These are phyloP conservation scores for Pelobates cultripes DNA, from an alignment of 2,797 vertebrate genomes.

Conservation along the genomic window DNA sequence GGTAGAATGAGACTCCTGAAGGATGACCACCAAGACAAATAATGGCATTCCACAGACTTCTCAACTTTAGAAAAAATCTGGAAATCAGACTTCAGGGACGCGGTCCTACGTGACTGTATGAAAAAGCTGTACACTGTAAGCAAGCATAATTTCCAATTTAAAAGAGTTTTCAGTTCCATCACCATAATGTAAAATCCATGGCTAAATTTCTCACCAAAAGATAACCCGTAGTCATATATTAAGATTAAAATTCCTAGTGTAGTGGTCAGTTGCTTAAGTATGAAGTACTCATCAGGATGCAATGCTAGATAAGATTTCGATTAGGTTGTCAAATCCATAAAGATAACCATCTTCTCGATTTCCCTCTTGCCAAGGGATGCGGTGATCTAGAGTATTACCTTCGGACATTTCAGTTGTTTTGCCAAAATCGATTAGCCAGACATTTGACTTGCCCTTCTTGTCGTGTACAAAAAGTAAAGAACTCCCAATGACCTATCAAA, in stretches of 20 bases:
- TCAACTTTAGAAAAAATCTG: neutral
- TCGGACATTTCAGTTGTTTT: constrained; percentile 89
- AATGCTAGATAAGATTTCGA: constrained; percentile 76
- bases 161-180: constrained; percentile 43
- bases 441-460: constrained; percentile 82
- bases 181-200: constrained; percentile 48
- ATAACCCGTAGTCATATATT: constrained; percentile 21
- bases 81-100: neutral
- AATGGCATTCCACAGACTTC: no score
- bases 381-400: constrained; percentile 85
- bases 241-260: constrained; percentile 40
- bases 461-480: constrained; percentile 97
- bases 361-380: constrained; percentile 91
- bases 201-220: constrained; percentile 3
- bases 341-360: constrained; percentile 97
- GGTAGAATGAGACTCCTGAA: no score
- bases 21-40: no score
- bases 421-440: constrained; percentile 98
- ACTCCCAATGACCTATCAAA: constrained; percentile 91
- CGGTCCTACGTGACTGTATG: neutral
- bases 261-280: constrained; percentile 42
- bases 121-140: constrained; percentile 19
- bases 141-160: constrained; percentile 19
- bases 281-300: constrained; percentile 71
- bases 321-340: constrained; percentile 92